Evolutionary conservation across 2,888 invertebrate species (phyloP).

Genomic region (Ornithoptera priamus): DNA sequence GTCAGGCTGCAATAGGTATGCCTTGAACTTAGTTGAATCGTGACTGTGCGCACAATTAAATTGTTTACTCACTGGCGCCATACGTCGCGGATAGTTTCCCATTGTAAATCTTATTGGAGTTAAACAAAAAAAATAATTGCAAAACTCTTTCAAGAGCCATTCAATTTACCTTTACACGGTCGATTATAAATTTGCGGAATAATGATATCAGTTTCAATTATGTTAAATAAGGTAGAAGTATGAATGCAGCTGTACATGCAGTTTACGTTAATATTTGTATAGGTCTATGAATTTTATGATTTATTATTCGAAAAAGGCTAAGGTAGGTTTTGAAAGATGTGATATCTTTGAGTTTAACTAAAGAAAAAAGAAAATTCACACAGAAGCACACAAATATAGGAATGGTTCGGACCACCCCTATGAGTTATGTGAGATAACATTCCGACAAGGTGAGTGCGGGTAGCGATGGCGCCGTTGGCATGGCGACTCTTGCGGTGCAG

Average conservation of each 20-base stretch:
- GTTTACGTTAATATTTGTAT: too few relatives aligned
- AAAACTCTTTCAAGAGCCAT: constrained; percentile 47
- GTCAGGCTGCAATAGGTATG: constrained; percentile 34
- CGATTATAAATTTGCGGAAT: constrained; percentile 43
- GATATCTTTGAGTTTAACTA: background rate
- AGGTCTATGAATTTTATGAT: too few relatives aligned
- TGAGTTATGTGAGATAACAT: constrained; percentile 67
- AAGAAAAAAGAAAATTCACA: background rate
- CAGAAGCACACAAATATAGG: constrained; percentile 37
- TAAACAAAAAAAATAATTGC: constrained; percentile 49
- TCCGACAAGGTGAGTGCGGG: constrained; percentile 50
- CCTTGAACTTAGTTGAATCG: constrained; percentile 59
- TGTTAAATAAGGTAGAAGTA: too few relatives aligned
- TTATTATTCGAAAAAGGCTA: too few relatives aligned
- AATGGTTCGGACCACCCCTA: constrained; percentile 61
- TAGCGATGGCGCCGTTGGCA: constrained; percentile 49
- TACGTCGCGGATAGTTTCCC: constrained; percentile 60
- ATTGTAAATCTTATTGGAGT: constrained; percentile 62
- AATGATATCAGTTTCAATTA: background rate
- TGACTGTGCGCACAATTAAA: constrained; percentile 71
- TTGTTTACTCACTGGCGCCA: constrained; percentile 70
- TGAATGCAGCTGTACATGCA: too few relatives aligned
- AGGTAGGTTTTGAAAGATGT: background rate
- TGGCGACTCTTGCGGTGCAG: constrained; percentile 58
- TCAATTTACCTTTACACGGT: constrained; percentile 52